Conservation (phyloP, 2,797 vertebrate species). For the Oreortyx pictus region DNA sequence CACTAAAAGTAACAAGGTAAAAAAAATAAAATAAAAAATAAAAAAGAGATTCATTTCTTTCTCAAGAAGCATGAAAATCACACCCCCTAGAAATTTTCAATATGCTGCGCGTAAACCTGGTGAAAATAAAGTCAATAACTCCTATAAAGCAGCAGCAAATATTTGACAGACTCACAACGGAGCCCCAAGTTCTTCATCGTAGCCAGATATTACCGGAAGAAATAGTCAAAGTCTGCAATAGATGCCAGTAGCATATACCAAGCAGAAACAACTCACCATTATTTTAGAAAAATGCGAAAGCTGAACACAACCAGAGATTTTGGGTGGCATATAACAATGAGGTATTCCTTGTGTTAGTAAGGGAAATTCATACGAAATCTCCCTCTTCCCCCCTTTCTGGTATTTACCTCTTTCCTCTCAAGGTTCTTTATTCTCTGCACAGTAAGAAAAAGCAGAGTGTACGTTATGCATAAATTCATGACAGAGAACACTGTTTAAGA, state of each 20-base stretch:
- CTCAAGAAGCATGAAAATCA: not conserved
- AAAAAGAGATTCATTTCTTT: not conserved
- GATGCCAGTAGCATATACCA: not conserved
- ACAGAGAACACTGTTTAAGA: slow-evolving; percentile 72
- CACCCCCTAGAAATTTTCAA: not conserved
- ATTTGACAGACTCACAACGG: slow-evolving; percentile 17
- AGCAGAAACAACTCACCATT: not conserved
- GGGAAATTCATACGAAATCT: not conserved
- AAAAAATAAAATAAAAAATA: not conserved
- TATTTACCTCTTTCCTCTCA: slow-evolving; percentile 12
- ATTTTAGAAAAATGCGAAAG: slow-evolving; percentile 43
- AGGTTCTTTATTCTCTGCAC: not conserved
- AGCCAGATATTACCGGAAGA: slow-evolving; percentile 41
- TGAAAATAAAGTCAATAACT: slow-evolving; percentile 7
- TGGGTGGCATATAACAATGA: not conserved
- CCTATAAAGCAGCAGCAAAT: slow-evolving; percentile 8
- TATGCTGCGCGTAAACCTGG: not conserved
- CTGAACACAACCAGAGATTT: not conserved
- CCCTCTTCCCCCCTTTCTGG: not conserved
- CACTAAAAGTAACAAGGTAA: not conserved
- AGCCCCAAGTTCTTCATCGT: slow-evolving; percentile 18
- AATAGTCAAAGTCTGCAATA: slow-evolving; percentile 29
- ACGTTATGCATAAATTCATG: slow-evolving; percentile 62
- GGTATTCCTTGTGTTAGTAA: not conserved
- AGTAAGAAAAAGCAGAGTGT: slow-evolving; percentile 36